Conservation (phyloP, 1,140 invertebrate genomes). For the Zaprionus capensis region DNA sequence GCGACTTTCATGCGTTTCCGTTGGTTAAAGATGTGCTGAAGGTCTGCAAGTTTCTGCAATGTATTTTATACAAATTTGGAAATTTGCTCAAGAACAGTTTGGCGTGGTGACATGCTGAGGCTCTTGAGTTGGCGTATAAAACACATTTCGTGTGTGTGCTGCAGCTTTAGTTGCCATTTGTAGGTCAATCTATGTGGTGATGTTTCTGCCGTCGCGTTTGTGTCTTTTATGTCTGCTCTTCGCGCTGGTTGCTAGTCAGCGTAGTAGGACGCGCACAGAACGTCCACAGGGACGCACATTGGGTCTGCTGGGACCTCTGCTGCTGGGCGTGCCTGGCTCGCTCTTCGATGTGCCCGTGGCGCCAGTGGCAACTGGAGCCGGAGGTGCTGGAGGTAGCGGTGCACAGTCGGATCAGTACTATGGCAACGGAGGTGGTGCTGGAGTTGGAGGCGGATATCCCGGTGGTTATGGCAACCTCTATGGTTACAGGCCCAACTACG, state of each 20-base stretch:
- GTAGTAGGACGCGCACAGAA: slow-evolving; percentile 22
- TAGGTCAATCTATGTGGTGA: slow-evolving; percentile 24
- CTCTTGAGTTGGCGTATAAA: slow-evolving; percentile 53
- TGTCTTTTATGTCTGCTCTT: slow-evolving; percentile 47
- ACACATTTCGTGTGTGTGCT: slow-evolving; percentile 39
- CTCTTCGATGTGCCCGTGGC: slow-evolving; percentile 59
- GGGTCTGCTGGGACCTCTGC: slow-evolving; percentile 64
- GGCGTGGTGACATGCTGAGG: slow-evolving; percentile 22
- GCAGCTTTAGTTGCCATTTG: slow-evolving; percentile 52
- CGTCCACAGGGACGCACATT: slow-evolving; percentile 64
- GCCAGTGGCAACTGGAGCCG: neutral
- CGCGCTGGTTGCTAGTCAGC: slow-evolving; percentile 23
- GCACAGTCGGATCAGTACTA: slow-evolving; percentile 65
- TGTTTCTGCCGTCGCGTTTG: slow-evolving; percentile 50
- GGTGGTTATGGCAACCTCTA: slow-evolving; percentile 21
- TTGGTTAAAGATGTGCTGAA: slow-evolving; percentile 34
- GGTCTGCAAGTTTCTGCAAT: slow-evolving; percentile 58
- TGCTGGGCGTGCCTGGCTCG: slow-evolving; percentile 38
- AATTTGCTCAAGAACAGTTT: slow-evolving; percentile 62
- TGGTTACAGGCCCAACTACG: slow-evolving; percentile 54
- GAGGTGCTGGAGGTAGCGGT: slow-evolving; percentile 28
- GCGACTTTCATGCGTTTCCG: slow-evolving; percentile 1
- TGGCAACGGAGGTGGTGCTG: slow-evolving; percentile 34
- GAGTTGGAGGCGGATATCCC: slow-evolving; percentile 26
- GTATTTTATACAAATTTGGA: slow-evolving; percentile 53